These are phyloP conservation scores for Brenthis ino DNA, from an alignment of 2,888 invertebrate species.

Conservation along the genomic window DNA sequence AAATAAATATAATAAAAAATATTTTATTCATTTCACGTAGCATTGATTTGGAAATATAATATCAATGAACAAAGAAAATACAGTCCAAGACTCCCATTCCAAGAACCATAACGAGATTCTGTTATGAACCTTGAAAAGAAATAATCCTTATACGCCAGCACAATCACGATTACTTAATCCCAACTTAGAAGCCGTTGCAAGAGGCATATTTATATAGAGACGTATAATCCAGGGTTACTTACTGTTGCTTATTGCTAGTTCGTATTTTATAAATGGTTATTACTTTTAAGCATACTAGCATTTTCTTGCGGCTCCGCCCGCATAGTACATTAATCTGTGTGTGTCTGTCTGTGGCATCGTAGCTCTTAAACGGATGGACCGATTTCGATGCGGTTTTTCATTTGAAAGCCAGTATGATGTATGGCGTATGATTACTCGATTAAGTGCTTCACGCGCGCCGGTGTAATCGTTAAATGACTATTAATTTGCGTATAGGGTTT, in stretches of 20 bases:
- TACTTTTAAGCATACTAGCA: background rate
- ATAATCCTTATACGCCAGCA: conserved; percentile 20
- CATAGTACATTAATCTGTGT: too few relatives aligned
- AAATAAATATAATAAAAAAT: too few relatives aligned
- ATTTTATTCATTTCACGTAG: too few relatives aligned
- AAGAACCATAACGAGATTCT: conserved; percentile 4
- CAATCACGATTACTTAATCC: conserved; percentile 37
- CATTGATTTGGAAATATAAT: background rate
- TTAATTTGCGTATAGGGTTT: too few relatives aligned
- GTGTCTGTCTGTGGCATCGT: too few relatives aligned
- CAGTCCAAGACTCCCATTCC: background rate
- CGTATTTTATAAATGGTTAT: conserved; percentile 15
- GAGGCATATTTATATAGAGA: conserved; percentile 30
- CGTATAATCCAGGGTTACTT: conserved; percentile 28
- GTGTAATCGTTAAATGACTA: too few relatives aligned
- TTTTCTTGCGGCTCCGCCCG: too few relatives aligned
- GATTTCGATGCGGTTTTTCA: too few relatives aligned
- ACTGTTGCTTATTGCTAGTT: background rate
- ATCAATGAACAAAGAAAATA: background rate
- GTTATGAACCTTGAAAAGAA: conserved; percentile 5
- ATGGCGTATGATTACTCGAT: too few relatives aligned
- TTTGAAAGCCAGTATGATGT: too few relatives aligned
- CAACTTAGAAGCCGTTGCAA: conserved; percentile 39
- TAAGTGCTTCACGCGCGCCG: too few relatives aligned
- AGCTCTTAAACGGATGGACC: too few relatives aligned